Evolutionary conservation across 2,888 invertebrate species (phyloP).

Genomic region (Protonemura montana): DNA sequence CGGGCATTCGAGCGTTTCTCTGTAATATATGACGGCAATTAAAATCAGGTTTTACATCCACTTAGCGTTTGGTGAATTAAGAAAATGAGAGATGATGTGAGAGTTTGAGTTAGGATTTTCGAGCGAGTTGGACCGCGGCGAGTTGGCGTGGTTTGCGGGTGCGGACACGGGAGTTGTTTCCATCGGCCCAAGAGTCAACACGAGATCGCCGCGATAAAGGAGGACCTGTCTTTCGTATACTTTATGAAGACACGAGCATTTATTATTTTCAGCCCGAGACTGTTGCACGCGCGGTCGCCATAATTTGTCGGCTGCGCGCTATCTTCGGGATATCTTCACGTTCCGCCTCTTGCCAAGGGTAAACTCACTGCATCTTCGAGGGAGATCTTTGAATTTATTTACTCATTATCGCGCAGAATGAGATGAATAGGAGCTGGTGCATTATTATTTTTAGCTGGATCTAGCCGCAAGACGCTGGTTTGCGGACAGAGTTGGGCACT

Average conservation of each 20-base stretch:
- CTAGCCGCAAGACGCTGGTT: no score
- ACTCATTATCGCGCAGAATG: neutral
- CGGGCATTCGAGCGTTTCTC: neutral
- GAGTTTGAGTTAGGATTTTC: slow-evolving; percentile 1
- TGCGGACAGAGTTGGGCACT: no score
- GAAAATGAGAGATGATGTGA: slow-evolving; percentile 32
- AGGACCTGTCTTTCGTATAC: neutral
- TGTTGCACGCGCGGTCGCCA: neutral
- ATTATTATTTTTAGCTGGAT: neutral
- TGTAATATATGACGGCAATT: neutral
- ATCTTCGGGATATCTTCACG: neutral
- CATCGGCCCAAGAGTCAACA: neutral
- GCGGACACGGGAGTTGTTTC: no score
- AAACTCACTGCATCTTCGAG: neutral
- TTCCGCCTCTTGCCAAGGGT: no score
- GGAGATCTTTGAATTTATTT: neutral
- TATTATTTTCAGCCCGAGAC: neutral
- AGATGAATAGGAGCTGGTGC: neutral
- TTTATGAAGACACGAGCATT: neutral
- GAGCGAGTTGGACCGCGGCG: neutral
- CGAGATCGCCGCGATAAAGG: neutral
- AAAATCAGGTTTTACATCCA: slow-evolving; percentile 7
- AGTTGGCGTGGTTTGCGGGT: no score
- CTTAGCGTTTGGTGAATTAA: neutral
- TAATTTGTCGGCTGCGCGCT: neutral